A percentile compares a stretch with the other conserved stretches of the same genome.
These are phyloP conservation scores for Melanerpes aurifrons DNA, from an alignment of 2,113 vertebrate species.

Conservation along the genomic window DNA sequence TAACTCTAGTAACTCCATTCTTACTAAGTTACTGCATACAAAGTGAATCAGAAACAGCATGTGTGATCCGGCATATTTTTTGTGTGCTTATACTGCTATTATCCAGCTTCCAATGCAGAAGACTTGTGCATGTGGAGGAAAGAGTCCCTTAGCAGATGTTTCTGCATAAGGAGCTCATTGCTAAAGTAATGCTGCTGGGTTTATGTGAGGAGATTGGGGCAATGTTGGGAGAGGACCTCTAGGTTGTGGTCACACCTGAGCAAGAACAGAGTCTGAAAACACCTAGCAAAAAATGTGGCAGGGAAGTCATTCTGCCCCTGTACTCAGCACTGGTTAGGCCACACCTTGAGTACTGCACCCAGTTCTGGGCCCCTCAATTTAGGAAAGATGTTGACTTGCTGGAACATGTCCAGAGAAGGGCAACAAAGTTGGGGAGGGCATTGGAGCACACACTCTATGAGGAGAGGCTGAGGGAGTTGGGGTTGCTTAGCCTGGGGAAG, in stretches of 20 bases:
- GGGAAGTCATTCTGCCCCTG: too few relatives aligned
- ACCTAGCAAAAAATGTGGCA: neutral
- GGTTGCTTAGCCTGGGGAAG: too few relatives aligned
- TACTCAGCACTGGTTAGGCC: too few relatives aligned
- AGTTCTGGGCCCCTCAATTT: too few relatives aligned
- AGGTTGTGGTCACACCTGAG: neutral
- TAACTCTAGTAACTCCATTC: neutral
- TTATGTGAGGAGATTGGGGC: neutral
- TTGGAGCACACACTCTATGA: too few relatives aligned
- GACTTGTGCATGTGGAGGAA: rapidly evolving
- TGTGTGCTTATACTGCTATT: neutral
- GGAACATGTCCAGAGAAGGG: too few relatives aligned
- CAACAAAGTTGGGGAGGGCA: too few relatives aligned
- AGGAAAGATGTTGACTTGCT: too few relatives aligned
- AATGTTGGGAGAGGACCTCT: rapidly evolving
- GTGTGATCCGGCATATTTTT: rapidly evolving
- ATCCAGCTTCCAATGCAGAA: neutral
- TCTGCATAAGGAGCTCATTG: neutral
- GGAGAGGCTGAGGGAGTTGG: too few relatives aligned
- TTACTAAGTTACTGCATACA: neutral
- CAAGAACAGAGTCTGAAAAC: neutral
- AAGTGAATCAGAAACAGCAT: rapidly evolving
- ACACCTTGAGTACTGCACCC: too few relatives aligned
- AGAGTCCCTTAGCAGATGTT: neutral
- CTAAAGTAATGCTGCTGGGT: neutral